Evolutionary conservation across 2,888 invertebrate genomes (phyloP).

Genomic region (Acrocyrtus sp.): DNA sequence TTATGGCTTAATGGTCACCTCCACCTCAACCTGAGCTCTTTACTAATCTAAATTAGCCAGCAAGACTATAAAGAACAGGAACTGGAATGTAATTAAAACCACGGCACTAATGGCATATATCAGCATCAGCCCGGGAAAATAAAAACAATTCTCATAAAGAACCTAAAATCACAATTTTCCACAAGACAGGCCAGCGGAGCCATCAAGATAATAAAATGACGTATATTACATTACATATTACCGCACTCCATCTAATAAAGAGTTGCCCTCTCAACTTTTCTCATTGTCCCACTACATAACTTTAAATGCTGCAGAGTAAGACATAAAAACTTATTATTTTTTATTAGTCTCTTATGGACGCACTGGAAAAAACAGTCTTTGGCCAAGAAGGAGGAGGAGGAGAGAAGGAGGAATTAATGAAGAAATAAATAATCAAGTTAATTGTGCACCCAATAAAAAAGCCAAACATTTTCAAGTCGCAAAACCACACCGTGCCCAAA

Average conservation of each 20-base stretch:
- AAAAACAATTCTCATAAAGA: slow-evolving; percentile 37
- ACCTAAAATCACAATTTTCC: slow-evolving; percentile 43
- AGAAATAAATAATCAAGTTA: slow-evolving; percentile 46
- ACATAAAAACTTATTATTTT: slow-evolving; percentile 31
- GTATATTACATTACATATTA: neutral
- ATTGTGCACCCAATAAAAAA: slow-evolving; percentile 41
- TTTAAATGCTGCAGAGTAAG: slow-evolving; percentile 17
- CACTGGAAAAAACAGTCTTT: slow-evolving; percentile 4
- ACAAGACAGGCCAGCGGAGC: slow-evolving; percentile 19
- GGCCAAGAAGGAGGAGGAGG: slow-evolving; percentile 13
- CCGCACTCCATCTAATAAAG: neutral
- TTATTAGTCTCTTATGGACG: slow-evolving; percentile 2
- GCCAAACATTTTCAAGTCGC: slow-evolving; percentile 1
- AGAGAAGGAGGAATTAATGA: slow-evolving; percentile 44
- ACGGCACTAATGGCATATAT: slow-evolving; percentile 12
- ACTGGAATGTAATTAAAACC: slow-evolving; percentile 42
- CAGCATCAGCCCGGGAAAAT: neutral
- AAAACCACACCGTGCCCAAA: neutral
- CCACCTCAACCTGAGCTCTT: neutral
- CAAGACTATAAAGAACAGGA: slow-evolving; percentile 33
- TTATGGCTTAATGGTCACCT: neutral
- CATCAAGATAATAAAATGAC: neutral
- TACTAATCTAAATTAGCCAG: slow-evolving; percentile 30
- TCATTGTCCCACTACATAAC: neutral
- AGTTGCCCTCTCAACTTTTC: neutral